Evolutionary conservation across 2,113 vertebrate species (phyloP).

Genomic region (Ictalurus furcatus): DNA sequence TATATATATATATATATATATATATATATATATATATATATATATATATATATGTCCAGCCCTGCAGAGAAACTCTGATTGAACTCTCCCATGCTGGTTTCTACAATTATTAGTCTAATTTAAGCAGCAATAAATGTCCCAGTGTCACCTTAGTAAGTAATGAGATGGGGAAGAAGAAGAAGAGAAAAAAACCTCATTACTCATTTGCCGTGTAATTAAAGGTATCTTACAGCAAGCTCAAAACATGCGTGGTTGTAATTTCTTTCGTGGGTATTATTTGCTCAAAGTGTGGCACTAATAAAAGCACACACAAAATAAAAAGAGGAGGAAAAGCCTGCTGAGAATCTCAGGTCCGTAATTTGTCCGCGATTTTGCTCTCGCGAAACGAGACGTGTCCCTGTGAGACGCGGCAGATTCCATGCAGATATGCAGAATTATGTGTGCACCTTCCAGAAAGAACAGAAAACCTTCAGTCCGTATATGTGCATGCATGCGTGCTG

Average conservation of each 20-base stretch:
- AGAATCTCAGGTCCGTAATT: neutral
- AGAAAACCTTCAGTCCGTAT: neutral
- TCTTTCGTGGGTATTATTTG: conserved; percentile 14
- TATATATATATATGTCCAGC: neutral
- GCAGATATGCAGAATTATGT: neutral
- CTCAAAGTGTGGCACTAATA: neutral
- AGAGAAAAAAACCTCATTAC: conserved; percentile 45
- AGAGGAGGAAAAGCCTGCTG: neutral
- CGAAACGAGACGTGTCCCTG: neutral
- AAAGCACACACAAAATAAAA: neutral
- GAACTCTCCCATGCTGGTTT: neutral
- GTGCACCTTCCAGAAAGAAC: neutral
- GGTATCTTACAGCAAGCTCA: conserved; percentile 56
- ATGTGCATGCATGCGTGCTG: neutral
- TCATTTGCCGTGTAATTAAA: conserved; percentile 61
- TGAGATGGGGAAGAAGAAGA: conserved; percentile 45
- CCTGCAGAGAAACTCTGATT: neutral
- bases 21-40: no score
- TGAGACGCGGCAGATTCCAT: neutral
- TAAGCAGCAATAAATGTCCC: conserved; percentile 21
- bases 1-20: no score
- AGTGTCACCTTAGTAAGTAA: conserved; percentile 57
- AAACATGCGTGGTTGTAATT: conserved; percentile 30
- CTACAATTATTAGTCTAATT: conserved; percentile 39
- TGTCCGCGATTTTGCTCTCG: neutral